Conservation (phyloP, 2,113 vertebrate genomes). For the Tichodroma muraria region DNA sequence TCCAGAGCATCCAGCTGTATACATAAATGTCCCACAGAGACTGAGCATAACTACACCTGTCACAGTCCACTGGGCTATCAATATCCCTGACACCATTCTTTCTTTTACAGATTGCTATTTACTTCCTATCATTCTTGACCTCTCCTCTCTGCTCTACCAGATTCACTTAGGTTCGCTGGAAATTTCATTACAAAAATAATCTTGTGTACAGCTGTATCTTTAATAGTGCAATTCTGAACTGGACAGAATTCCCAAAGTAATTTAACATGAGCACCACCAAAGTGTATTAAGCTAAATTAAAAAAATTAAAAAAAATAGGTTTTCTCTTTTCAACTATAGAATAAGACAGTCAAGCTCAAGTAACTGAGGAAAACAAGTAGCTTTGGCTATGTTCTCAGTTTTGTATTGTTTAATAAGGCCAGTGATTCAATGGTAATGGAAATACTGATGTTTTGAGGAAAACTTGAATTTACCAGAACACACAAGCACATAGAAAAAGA, state of each 20-base stretch:
- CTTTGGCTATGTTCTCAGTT: not conserved
- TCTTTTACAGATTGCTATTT: conserved; percentile 4
- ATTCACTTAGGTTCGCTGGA: not conserved
- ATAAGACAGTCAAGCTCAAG: not conserved
- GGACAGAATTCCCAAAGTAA: not conserved
- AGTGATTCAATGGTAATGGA: not conserved
- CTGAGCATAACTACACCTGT: not conserved
- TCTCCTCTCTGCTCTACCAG: not conserved
- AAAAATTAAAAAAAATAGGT: not conserved
- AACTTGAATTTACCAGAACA: not conserved
- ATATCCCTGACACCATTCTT: not conserved
- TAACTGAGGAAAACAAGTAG: not conserved
- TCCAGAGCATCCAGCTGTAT: conserved; percentile 12
- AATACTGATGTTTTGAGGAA: not conserved
- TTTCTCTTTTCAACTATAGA: not conserved
- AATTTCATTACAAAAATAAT: conserved; percentile 15
- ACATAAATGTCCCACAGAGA: not conserved
- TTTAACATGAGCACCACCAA: not conserved
- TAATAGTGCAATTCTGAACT: not conserved
- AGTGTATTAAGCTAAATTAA: not conserved
- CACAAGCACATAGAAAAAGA: not conserved
- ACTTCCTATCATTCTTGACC: not conserved
- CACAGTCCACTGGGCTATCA: conserved; percentile 24
- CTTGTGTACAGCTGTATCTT: not conserved
- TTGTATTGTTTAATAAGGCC: not conserved